Base-by-base conservation (phyloP, 2,113 vertebrate species). In the Melospiza georgiana region DNA sequence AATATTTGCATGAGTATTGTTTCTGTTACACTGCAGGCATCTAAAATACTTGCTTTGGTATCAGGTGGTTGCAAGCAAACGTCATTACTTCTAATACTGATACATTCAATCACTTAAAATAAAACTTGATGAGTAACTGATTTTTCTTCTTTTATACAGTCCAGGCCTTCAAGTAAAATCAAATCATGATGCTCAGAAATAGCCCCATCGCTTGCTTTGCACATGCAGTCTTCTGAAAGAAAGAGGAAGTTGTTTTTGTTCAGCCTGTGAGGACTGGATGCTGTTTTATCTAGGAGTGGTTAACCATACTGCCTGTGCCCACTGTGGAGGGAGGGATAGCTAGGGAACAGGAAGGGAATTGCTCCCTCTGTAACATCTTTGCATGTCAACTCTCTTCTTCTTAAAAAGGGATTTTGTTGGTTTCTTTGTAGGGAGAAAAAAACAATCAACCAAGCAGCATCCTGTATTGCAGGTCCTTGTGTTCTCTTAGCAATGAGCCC, bases 1-100 rank as follows among this genome's bases (percentile, higher is more conserved):
- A 93, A 43, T 69, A 97, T 96, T 97, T 97, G 96, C 95, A 97
- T 96, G 94, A 93, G 57, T 90, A 87, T 96, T 96, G 94, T 92
- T 96, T 95, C 94, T 97, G 92, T 93, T 90, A 51, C 0, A 15
- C 92, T 95, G 79, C 62, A 94, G 49, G 37, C 85, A 68, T 93
- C 90, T 91, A 74, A 87, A 91, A 80, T 94, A 74, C 87, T 95
- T 84, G 79, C 80, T 78, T 89, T 78, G 57, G 85, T 96, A 68
- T 97, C 94, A 92, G 90, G 86, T 94, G 88, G 88, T 81, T 97
- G 69, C 68, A 43, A 75, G 65, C 76, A 94, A 89, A 72, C 17
- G 23, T 95, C 93, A 95, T 92, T 87, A 63, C 65, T 97, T 96
- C 92, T 95, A 95, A 95, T 96, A 93, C 35, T 93, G 94, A 96